Evolutionary conservation across 2,888 invertebrate species (phyloP).

Genomic region (Leucophenga maculata): DNA sequence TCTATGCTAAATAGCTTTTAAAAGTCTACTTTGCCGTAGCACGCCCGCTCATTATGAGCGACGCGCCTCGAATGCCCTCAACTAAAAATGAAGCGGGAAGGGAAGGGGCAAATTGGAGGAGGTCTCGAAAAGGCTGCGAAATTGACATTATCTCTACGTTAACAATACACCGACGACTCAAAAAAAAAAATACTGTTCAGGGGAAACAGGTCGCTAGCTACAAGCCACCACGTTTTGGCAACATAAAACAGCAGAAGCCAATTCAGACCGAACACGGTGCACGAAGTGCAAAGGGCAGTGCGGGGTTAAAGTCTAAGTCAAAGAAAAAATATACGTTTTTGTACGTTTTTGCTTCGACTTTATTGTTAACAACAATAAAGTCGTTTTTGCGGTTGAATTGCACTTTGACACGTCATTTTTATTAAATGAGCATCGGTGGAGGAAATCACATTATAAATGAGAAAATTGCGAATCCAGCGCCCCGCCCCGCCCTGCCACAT

Average conservation of each 20-base stretch:
- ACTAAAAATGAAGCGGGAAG: constrained; percentile 30
- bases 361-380: constrained; percentile 43
- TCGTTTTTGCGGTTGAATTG: constrained; percentile 49
- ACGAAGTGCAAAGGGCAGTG: too few species aligned
- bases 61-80: constrained; percentile 62
- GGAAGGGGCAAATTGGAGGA: constrained; percentile 4
- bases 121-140: constrained; percentile 33
- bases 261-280: not conserved
- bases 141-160: constrained; percentile 57
- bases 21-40: constrained; percentile 63
- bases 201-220: too few species aligned
- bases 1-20: constrained; percentile 64
- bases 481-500: not conserved
- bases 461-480: constrained; percentile 46
- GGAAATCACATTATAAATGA: constrained; percentile 56
- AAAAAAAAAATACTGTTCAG: too few species aligned
- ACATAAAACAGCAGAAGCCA: not conserved
- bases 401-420: constrained; percentile 62
- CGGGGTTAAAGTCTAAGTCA: not conserved
- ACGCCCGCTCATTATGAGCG: constrained; percentile 68
- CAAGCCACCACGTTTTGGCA: not conserved
- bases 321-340: not conserved
- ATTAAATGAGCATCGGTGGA: constrained; percentile 63
- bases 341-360: not conserved
- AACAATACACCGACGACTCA: not conserved